These are phyloP conservation scores for Montipora cactus DNA, from an alignment of 64 coral and sea anemone species.

Conservation along the genomic window DNA sequence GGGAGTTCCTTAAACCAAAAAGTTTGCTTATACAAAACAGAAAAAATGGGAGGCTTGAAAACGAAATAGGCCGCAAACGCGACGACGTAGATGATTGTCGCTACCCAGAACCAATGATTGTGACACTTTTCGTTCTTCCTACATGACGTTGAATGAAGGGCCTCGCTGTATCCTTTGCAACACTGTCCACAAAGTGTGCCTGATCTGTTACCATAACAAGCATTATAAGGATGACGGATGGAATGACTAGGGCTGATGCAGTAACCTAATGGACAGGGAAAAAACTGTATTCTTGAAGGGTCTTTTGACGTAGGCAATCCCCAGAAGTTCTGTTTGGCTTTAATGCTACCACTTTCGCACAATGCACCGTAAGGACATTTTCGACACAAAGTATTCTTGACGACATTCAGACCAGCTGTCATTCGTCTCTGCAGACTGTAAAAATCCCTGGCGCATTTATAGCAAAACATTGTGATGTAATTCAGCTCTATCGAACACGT, in stretches of 20 bases:
- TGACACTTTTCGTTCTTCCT: conserved; percentile 54
- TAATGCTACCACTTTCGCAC: conserved; percentile 27
- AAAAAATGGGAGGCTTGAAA: conserved; percentile 59
- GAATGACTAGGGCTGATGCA: not conserved
- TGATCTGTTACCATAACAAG: conserved; percentile 54
- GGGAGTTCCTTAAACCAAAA: conserved; percentile 51
- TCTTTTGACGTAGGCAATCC: conserved; percentile 9
- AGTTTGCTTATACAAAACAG: conserved; percentile 17
- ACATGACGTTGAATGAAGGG: conserved; percentile 74
- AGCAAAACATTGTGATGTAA: conserved; percentile 31
- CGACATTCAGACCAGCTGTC: not conserved
- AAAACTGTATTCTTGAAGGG: conserved; percentile 46
- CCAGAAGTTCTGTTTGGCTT: conserved; percentile 69
- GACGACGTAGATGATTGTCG: conserved; percentile 11
- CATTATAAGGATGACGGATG: not conserved
- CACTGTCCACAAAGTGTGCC: conserved; percentile 76
- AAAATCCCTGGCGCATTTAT: conserved; percentile 29
- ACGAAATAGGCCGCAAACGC: conserved; percentile 64
- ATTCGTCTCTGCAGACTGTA: conserved; percentile 60
- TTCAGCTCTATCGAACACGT: not conserved
- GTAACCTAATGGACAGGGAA: conserved; percentile 71
- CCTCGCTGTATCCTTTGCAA: conserved; percentile 57
- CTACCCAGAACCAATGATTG: conserved; percentile 81
- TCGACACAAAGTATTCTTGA: conserved; percentile 22
- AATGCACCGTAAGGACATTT: conserved; percentile 71